Conservation (phyloP, 2,113 vertebrate genomes). For the Micronycteris hirsuta region DNA sequence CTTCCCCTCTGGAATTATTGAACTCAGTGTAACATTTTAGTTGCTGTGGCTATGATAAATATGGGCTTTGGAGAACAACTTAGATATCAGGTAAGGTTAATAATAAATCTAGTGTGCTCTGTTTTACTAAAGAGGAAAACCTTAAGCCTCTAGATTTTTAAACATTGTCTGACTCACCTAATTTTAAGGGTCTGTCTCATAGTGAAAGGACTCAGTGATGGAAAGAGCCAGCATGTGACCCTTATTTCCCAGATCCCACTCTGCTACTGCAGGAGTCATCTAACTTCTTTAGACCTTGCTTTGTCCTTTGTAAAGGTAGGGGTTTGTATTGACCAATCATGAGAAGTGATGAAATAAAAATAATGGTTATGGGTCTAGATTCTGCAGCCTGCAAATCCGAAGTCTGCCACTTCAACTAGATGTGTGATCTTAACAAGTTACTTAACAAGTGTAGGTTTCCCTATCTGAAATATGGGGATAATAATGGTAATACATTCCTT, state of each 20-base stretch:
- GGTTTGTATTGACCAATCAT: not conserved
- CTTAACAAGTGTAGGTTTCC: not conserved
- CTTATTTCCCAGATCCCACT: not conserved
- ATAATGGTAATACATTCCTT: not conserved
- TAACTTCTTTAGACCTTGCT: not conserved
- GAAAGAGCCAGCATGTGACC: not conserved
- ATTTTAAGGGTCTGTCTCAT: not conserved
- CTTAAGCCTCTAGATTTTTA: slow-evolving; percentile 56
- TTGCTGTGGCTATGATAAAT: not conserved
- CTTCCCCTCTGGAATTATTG: not conserved
- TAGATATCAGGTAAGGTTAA: not conserved
- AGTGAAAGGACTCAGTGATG: not conserved
- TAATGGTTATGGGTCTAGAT: not conserved
- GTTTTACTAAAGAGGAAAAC: slow-evolving; percentile 22
- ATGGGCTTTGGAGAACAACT: slow-evolving; percentile 18
- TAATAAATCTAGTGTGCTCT: not conserved
- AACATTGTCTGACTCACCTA: not conserved
- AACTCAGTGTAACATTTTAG: not conserved
- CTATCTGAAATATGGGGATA: not conserved
- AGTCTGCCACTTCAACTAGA: not conserved
- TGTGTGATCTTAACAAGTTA: not conserved
- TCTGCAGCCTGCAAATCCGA: not conserved
- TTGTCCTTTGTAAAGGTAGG: not conserved
- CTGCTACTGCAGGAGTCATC: not conserved
- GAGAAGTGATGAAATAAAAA: not conserved